Evolutionary conservation across 2,797 vertebrate genomes (phyloP), one percentile per base, ranked within the genome.

Genomic region (Podarcis siculus): DNA sequence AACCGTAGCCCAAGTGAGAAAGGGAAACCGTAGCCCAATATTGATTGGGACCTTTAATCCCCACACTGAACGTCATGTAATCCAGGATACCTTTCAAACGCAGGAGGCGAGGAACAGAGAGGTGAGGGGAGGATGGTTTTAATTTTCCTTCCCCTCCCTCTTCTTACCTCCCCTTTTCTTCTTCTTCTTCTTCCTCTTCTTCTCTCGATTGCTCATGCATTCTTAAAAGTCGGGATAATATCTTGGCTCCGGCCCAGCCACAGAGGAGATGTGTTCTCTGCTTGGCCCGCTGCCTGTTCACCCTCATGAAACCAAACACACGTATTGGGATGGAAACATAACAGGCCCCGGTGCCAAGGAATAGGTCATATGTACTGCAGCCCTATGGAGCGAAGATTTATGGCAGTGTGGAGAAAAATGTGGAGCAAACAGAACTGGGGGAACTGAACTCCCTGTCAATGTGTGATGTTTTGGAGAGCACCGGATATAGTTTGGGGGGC

Each of bases 141-240:
- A 92, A 92, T 96, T 96, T 96, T 94, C 93, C 84, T 86, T 92
- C 91, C 15, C 91, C 88, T 91, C 27, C n/a, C 45, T 8, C 23
- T 13, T 49, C 45, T 49, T 13, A 13, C 45, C 45, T 49, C 10
- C 45, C 45, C 49, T 55, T 55, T 49, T 49, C 49, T 49, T 49
- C 49, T 49, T 49, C 45, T 49, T 49, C 39, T 39, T 42, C 45
- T 49, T 12, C 45, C 3, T 72, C 32, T 17, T 73, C 17, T n/a
- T 4, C 94, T 93, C 93, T 90, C 94, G 94, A 94, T 94, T 94
- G 91, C 94, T 96, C 92, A 92, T 91, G 93, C 92, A 39, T 96
- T 95, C 94, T 89, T 90, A 95, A 95, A 95, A 94, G 95, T 89
- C 92, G 87, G 95, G 95, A 90, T 83, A 95, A 92, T 95, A 87